Evolutionary conservation across 2,113 vertebrate genomes (phyloP).

Genomic region (Puma concolor): DNA sequence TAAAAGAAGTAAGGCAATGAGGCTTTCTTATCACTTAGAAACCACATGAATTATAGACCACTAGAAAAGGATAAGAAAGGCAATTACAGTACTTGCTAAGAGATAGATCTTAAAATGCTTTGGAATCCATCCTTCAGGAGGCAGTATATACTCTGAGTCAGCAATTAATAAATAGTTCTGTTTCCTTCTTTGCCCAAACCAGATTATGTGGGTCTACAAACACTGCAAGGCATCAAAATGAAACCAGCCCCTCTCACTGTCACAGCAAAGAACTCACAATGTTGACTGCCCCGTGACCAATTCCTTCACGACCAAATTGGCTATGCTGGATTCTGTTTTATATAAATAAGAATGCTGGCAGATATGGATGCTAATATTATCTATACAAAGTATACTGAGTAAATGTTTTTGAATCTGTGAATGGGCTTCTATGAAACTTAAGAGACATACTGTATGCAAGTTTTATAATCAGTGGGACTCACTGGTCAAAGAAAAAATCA

Average conservation of each 20-base stretch:
- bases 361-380: not conserved
- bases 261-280: not conserved
- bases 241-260: not conserved
- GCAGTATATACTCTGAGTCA: not conserved
- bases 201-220: not conserved
- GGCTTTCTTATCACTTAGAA: not conserved
- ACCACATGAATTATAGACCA: not conserved
- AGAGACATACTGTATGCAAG: not conserved
- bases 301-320: not conserved
- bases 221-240: not conserved
- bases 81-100: not conserved
- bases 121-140: not conserved
- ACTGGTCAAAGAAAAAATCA: not conserved
- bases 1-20: not conserved
- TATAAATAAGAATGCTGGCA: not conserved
- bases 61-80: not conserved
- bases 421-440: not conserved
- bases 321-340: not conserved
- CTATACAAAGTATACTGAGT: not conserved
- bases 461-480: not conserved
- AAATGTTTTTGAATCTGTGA: conserved; percentile 22
- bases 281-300: not conserved
- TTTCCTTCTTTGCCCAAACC: not conserved
- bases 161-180: not conserved
- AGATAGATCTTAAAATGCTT: not conserved